Percentiles rank a stretch among this genome's conserved stretches.
Conservation (phyloP, 2,888 invertebrate genomes). For the Caenorhabditis becei region DNA sequence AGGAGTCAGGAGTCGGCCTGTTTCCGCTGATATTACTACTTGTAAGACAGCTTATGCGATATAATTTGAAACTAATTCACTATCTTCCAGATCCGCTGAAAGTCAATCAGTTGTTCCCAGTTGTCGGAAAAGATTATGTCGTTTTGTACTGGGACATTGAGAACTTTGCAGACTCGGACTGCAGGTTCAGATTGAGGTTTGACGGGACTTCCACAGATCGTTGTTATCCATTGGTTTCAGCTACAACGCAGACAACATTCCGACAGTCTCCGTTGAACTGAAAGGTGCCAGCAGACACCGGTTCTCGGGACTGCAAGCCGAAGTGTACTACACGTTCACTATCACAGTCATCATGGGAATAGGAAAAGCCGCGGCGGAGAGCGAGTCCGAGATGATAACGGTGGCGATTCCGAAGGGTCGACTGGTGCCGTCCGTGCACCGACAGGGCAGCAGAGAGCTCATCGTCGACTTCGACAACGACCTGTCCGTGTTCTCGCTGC, state of each 20-base stretch:
- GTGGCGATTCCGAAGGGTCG: constrained; percentile 74
- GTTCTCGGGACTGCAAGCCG: constrained; percentile 75
- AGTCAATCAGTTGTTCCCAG: constrained; percentile 77
- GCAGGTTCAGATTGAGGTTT: constrained; percentile 78
- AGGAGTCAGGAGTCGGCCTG: constrained; percentile 76
- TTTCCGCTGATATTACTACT: constrained; percentile 77
- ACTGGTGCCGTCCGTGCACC: constrained; percentile 69
- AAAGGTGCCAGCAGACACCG: constrained; percentile 74
- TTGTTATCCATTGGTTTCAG: no score
- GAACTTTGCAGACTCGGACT: constrained; percentile 80
- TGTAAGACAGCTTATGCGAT: constrained; percentile 62
- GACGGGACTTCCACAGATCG: no score
- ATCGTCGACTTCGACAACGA: constrained; percentile 78
- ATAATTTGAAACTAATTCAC: neutral
- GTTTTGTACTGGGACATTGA: constrained; percentile 80
- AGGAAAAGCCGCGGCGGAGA: constrained; percentile 76
- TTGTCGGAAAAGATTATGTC: constrained; percentile 79
- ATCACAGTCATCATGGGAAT: constrained; percentile 79
- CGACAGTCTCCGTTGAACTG: constrained; percentile 72
- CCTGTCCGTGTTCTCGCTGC: constrained; percentile 73
- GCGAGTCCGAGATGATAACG: constrained; percentile 79
- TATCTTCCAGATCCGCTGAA: constrained; percentile 76
- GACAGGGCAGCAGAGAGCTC: constrained; percentile 78
- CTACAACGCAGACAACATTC: constrained; percentile 68
- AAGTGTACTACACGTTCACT: constrained; percentile 81